Base-by-base conservation (phyloP, 1,140 invertebrate species). In the Sitodiplosis mosellana region DNA sequence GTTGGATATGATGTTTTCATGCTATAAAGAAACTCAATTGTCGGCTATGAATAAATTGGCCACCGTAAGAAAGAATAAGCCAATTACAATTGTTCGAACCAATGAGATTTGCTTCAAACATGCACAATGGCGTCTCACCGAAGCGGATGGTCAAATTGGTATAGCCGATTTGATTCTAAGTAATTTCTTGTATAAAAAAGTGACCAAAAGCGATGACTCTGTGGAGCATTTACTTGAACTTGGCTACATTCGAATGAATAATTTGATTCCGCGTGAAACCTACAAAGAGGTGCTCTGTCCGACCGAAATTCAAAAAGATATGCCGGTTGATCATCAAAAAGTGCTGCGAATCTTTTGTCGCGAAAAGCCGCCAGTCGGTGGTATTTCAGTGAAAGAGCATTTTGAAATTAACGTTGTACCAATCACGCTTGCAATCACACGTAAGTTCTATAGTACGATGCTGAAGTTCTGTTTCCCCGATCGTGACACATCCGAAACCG, bases 31-130 rank as follows among this genome's bases (percentile, higher is more conserved):
- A 59, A 83, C 80, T 8, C 83, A 85, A 56, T 68, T 85, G 6
- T 68, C 72, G 3, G 71, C 74, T 37, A 74, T 73, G 33, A 73
- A 73, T 52, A 72, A 75, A 52, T 59, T 75, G 44, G 68, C 50
- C 0, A 63, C 61, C 46, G 62, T 61, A 37, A 45, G 53, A 53
- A 51, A 71, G 38, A 76, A 81, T 54, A 78, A 80, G 53, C 75
- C 78, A 11, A 75, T 81, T 1, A 78, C 78, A 2, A 80, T 89
- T 33, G 82, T 90, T 8, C 70, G 91, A 40, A 79, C 87, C 19
- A 93, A 92, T 61, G 94, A 99, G 71, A 95, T 99, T 53, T 97
- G 90, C 64, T 98, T 99, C 62, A 95, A 96, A 66, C 87, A 93
- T 63, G 94, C 94, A n/a, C 84, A 92, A 53, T 99, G 95, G 95